Evolutionary conservation across 2,888 invertebrate species (phyloP).

Genomic region (Empis stercorea): DNA sequence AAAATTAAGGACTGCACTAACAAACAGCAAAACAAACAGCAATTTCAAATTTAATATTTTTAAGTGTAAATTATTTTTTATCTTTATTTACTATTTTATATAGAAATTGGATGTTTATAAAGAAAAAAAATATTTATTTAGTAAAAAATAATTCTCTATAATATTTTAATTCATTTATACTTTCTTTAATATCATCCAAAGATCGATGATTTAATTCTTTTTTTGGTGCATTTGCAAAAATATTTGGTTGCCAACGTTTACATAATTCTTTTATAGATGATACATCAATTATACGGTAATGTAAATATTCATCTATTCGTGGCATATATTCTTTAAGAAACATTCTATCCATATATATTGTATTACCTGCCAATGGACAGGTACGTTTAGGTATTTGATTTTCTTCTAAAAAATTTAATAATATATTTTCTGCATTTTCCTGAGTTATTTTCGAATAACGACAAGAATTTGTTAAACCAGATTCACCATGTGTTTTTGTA

Average conservation of each 20-base stretch:
- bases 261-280: slow-evolving; percentile 77
- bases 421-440: slow-evolving; percentile 51
- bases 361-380: slow-evolving; percentile 78
- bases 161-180: slow-evolving; percentile 68
- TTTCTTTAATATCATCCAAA: slow-evolving; percentile 74
- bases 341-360: slow-evolving; percentile 71
- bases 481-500: slow-evolving; percentile 56
- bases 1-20: too few species aligned
- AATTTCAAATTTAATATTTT: too few species aligned
- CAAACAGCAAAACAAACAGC: too few species aligned
- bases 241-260: slow-evolving; percentile 59
- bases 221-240: slow-evolving; percentile 42
- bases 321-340: slow-evolving; percentile 81
- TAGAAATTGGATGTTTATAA: neutral
- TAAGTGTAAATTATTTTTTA: too few species aligned
- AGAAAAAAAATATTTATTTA: neutral
- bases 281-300: slow-evolving; percentile 89
- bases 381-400: slow-evolving; percentile 37
- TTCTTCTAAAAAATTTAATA: slow-evolving; percentile 58
- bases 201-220: slow-evolving; percentile 60
- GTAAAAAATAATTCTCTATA: slow-evolving; percentile 41
- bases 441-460: slow-evolving; percentile 51
- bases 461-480: slow-evolving; percentile 66
- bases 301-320: slow-evolving; percentile 58
- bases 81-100: too few species aligned